Evolutionary conservation across 2,888 invertebrate genomes (phyloP).

Genomic region (Labia minor): DNA sequence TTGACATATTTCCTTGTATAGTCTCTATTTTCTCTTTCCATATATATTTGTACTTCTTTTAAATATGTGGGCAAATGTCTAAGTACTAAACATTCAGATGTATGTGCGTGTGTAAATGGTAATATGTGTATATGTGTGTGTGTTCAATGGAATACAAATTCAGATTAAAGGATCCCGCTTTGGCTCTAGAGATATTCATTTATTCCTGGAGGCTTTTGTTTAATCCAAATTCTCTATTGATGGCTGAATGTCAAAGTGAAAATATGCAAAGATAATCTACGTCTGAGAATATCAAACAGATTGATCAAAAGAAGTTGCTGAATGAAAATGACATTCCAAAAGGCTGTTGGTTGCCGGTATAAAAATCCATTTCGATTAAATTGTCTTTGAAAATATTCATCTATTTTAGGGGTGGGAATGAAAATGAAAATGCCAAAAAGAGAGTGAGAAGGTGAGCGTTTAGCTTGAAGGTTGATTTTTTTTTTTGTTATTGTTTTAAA

Average conservation of each 20-base stretch:
- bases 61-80: no score
- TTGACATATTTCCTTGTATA: no score
- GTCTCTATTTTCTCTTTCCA: no score
- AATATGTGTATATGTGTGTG: no score
- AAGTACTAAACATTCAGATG: no score
- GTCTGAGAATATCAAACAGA: background rate
- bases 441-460: background rate
- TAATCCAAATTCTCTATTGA: background rate
- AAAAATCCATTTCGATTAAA: constrained; percentile 2
- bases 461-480: no score
- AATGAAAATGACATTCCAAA: constrained; percentile 2
- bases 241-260: background rate
- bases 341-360: background rate
- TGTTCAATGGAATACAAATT: background rate
- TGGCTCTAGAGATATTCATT: background rate
- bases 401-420: background rate
- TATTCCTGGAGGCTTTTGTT: constrained; percentile 9
- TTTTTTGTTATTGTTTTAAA: no score
- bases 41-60: no score
- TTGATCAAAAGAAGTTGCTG: constrained; percentile 7
- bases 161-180: background rate
- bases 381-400: constrained; percentile 13
- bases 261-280: constrained; percentile 8
- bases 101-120: no score
- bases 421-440: background rate